Percentiles rank a stretch among this genome's conserved stretches.
These are phyloP conservation scores for Eueides isabella DNA, from an alignment of 1,140 invertebrate species.

Conservation along the genomic window DNA sequence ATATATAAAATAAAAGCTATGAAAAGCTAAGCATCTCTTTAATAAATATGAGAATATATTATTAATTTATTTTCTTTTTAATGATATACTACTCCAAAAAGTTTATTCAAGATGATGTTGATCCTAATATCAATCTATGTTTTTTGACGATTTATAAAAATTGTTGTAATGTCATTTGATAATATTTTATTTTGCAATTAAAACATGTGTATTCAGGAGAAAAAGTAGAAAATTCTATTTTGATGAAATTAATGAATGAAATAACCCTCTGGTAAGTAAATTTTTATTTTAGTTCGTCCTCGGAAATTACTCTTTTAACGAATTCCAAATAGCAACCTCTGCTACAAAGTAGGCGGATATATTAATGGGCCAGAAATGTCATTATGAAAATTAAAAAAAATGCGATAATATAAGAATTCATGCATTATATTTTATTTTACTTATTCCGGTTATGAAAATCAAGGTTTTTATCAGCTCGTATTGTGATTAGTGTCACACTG, in stretches of 20 bases:
- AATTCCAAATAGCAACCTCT: too few species aligned
- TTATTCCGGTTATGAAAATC: background rate
- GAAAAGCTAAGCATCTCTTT: too few species aligned
- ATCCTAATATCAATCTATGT: background rate
- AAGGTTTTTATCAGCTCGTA: conserved; percentile 19
- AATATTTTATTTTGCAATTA: background rate
- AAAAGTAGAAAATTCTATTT: background rate
- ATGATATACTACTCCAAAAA: background rate
- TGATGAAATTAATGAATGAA: background rate
- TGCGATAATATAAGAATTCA: background rate
- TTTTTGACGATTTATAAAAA: background rate
- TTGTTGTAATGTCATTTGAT: conserved; percentile 1
- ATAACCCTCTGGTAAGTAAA: background rate
- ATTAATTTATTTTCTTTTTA: too few species aligned
- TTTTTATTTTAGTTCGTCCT: background rate
- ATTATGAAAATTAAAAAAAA: too few species aligned
- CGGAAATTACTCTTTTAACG: too few species aligned
- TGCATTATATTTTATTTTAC: background rate
- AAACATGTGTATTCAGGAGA: background rate
- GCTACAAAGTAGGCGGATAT: background rate
- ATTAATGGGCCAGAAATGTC: too few species aligned
- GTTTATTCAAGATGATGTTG: background rate
- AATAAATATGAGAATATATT: too few species aligned
- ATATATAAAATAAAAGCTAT: too few species aligned
- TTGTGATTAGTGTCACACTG: conserved; percentile 39